Evolutionary conservation across 2,797 vertebrate species (phyloP).

Genomic region (Diglossa cyanea): DNA sequence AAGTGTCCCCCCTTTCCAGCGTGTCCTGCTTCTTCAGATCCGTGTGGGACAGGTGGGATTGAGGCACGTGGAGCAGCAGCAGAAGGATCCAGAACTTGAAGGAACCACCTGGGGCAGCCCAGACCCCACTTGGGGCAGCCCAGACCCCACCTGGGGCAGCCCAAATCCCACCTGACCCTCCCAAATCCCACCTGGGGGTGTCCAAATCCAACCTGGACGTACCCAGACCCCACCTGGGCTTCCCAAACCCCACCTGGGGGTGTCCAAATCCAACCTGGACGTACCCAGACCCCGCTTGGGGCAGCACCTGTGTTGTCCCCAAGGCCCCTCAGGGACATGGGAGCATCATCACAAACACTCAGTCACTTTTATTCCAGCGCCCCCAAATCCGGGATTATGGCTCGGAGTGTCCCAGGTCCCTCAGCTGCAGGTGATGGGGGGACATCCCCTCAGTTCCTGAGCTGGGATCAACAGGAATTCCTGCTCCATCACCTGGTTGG

Average conservation of each 20-base stretch:
- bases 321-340: fast-evolving
- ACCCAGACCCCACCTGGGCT: too few relatives aligned
- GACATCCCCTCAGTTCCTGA: fast-evolving
- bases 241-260: background rate
- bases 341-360: background rate
- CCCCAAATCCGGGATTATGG: fast-evolving
- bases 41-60: fast-evolving
- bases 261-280: too few relatives aligned
- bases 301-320: background rate
- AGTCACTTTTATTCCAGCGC: background rate
- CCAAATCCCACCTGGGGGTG: too few relatives aligned
- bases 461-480: background rate
- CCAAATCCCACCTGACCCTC: background rate
- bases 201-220: too few relatives aligned
- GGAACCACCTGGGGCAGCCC: background rate
- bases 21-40: fast-evolving
- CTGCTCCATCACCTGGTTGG: background rate
- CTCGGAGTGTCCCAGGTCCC: fast-evolving
- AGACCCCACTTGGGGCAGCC: too few relatives aligned
- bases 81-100: background rate
- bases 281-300: too few relatives aligned
- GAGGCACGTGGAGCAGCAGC: fast-evolving
- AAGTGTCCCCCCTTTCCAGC: background rate
- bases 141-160: too few relatives aligned
- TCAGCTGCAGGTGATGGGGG: background rate